Conservation (phyloP, 2,113 vertebrate genomes). For the Enhydra lutris region DNA sequence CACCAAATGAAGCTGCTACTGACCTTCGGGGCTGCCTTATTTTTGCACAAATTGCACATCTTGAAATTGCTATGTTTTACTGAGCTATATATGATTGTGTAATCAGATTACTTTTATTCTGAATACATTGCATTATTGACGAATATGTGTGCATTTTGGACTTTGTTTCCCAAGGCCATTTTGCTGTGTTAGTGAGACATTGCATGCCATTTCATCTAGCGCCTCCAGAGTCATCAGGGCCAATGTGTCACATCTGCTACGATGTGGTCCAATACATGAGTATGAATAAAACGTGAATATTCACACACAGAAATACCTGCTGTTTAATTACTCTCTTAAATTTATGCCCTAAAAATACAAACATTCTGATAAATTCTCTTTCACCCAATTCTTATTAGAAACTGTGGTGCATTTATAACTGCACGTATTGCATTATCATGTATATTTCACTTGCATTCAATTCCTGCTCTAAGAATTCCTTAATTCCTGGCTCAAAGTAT, state of each 20-base stretch:
- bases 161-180: background rate
- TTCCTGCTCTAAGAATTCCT: background rate
- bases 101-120: background rate
- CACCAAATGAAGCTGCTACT: background rate
- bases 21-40: background rate
- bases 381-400: background rate
- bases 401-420: background rate
- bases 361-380: background rate
- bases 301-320: background rate
- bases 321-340: background rate
- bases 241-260: background rate
- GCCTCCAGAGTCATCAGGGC: background rate
- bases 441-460: background rate
- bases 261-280: background rate
- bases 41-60: background rate
- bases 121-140: background rate
- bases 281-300: background rate
- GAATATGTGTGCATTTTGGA: background rate
- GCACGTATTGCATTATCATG: background rate
- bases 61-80: background rate
- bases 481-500: background rate
- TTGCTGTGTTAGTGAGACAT: background rate
- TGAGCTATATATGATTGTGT: background rate
- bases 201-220: background rate
- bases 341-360: background rate